Base-by-base conservation (phyloP, 2,888 invertebrate species). In the Dolomedes plantarius region DNA sequence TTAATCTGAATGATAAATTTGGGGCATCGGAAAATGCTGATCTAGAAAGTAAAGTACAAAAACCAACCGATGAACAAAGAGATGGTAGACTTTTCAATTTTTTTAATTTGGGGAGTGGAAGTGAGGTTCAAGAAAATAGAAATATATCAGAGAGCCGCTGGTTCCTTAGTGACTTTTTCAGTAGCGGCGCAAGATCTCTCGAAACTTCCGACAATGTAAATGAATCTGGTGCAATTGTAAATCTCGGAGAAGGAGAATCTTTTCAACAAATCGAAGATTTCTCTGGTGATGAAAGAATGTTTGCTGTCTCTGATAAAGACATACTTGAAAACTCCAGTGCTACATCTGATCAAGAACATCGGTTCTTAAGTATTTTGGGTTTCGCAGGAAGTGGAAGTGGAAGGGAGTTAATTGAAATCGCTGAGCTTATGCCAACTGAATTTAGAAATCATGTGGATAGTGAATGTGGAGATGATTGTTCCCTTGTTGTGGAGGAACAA, bases 311-410 rank as follows among this genome's bases (percentile, higher is more conserved):
- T n/a, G 29, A 0, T 11, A 65, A 3, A 31, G 65, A 31, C n/a
- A 11, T 7, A 3, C 27, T 27, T 7, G 65, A n/a, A 28, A n/a
- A 56, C 19, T 16, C n/a, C 5, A 28, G 11, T 9, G 6, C 6
- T 29, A 11, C 19, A 0, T 13, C 13, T 29, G 31, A 11, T 27
- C 9, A 19, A 29, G 11, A 67, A 7, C 28, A 9, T 0, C 9
- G 56, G 27, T 31, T 71, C 67, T 28, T 39, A 23, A 28, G 67
- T 27, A 5, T 71, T 0, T n/a, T 72, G 5, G 71, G 62, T 13
- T 0, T 67, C 1, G 41, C 46, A 16, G 73, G 73, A 16, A 80
- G 80, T 50, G 79, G 79, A 16, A 79, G 73, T 50, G 80, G 80
- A 0, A 80, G 80, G 67, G 56, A 39, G n/a, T 7, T 69, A 5